Evolutionary conservation across 1,140 invertebrate genomes (phyloP), one percentile per base, ranked within the genome.

Genomic region (Drosophila tropicalis): DNA sequence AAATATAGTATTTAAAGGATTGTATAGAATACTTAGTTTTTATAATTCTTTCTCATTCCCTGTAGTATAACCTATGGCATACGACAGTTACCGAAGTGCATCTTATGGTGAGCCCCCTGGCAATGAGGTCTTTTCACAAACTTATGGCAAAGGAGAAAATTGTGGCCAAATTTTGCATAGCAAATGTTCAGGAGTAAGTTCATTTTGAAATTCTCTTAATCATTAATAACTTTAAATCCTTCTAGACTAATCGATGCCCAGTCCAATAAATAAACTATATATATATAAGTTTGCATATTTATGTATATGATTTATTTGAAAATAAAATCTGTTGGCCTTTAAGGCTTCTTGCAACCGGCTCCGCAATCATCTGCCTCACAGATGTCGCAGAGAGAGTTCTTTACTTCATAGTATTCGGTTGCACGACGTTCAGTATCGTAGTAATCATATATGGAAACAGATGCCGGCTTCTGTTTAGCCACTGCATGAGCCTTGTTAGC

Each of bases 371-470:
- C 94, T 5, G 94, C 94, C 74, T 96, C 95, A 74, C 96, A 97
- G 73, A 97, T 95, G 90, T 96, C 96, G 91, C 96, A 97, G 6
- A 96, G 91, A 1, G 94, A 95, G 5, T 95, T 94, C 65, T 93
- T 93, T 29, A 95, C 94, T 83, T 95, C 93, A 85, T 97, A 97
- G 92, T 97, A 97, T 72, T 95, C 94, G 67, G 96, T 93, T 19
- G 95, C 95, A 90, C 94, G 93, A 75, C 95, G 94, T 34, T 82
- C 94, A 94, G 94, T 96, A 90, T 98, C 96, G 84, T 98, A 99
- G 91, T 99, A 99, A 89, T 99, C 97, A 86, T 97, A 98, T 34
- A 98, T 94, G n/a, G 94, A 94, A n/a, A 98, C 96, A 44, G 96
- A 94, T 7, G 97, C 96, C 12, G 96, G 96, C 90, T 96, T 96